These are phyloP conservation scores for Brachionus plicatilis DNA, from an alignment of 1,140 invertebrate species.

Conservation along the genomic window DNA sequence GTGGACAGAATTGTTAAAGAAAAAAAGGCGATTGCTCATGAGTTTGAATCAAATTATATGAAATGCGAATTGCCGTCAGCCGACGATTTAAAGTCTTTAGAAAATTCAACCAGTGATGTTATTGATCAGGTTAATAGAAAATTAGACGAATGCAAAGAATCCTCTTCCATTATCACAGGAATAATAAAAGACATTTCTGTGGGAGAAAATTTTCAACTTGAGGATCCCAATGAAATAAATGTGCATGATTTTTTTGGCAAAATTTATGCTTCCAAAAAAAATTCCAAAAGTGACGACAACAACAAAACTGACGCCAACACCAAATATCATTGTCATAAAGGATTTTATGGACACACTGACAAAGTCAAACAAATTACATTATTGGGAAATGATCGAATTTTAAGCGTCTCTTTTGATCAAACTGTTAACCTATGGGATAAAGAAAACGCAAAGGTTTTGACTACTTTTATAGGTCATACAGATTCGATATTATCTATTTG, in stretches of 20 bases:
- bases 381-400: not conserved
- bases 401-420: not conserved
- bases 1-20: not conserved
- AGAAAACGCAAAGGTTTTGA: not conserved
- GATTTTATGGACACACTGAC: not conserved
- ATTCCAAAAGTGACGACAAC: not conserved
- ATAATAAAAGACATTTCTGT: not conserved
- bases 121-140: not conserved
- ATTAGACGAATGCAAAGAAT: not conserved
- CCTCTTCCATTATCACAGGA: not conserved
- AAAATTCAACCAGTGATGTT: not conserved
- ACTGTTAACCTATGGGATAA: not conserved
- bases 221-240: not conserved
- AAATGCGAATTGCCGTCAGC: not conserved
- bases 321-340: not conserved
- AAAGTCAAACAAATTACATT: not conserved
- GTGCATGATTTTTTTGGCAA: not conserved
- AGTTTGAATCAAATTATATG: not conserved
- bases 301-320: no score
- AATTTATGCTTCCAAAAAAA: not conserved
- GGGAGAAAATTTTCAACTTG: not conserved
- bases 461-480: conserved; percentile 13
- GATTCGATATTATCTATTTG: not conserved
- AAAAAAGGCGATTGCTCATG: not conserved
- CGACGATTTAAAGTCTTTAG: not conserved